Conservation (phyloP, 2,797 vertebrate species). For the Lepus townsendii region DNA sequence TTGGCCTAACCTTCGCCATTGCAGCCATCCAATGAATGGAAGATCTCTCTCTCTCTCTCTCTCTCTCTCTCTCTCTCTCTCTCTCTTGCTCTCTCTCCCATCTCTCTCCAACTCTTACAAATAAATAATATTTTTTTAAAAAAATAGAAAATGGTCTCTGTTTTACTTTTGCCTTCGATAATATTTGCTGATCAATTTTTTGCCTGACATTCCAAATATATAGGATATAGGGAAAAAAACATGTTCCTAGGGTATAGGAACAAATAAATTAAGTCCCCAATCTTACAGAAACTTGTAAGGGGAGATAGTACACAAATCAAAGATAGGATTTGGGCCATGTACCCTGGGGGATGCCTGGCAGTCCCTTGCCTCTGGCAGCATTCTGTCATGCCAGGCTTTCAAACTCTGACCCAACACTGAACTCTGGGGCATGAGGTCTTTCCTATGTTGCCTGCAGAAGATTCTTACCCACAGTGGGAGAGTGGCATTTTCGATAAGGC, state of each 20-base stretch:
- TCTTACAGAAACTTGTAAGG: not conserved
- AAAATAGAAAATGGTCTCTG: not conserved
- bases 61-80: no score
- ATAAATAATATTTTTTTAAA: no score
- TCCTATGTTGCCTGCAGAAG: not conserved
- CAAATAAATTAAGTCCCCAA: not conserved
- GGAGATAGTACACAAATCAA: not conserved
- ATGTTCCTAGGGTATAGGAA: no score
- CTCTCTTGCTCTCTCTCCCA: no score
- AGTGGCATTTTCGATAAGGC: not conserved
- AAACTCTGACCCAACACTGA: not conserved
- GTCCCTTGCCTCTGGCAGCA: not conserved
- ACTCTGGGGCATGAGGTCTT: accelerated
- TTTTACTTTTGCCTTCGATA: not conserved
- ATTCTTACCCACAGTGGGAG: not conserved
- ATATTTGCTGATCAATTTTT: not conserved
- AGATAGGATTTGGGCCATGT: not conserved
- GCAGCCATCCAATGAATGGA: no score
- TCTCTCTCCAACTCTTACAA: no score
- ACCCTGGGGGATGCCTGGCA: no score
- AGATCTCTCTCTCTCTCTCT: no score
- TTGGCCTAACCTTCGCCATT: no score
- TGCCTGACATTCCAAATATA: not conserved
- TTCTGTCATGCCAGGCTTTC: not conserved
- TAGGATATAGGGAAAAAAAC: not conserved